phyloP scores from a whole-genome alignment of 1,140 invertebrate genomes.

The Cyrtorhinus lividipennis region DNA sequence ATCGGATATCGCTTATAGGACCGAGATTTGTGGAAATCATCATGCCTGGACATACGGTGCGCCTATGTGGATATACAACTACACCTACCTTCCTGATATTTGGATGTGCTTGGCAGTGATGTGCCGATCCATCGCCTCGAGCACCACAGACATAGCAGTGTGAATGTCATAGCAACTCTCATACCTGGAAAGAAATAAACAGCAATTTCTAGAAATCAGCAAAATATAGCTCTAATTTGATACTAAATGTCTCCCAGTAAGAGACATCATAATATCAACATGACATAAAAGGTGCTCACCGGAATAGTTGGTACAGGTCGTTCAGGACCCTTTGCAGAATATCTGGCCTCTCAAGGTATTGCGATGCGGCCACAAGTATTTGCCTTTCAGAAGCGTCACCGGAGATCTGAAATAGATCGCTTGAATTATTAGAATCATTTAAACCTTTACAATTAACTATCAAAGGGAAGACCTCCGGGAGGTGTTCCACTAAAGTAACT shows the following conservation, averaged over 20 bases:
- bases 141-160: constrained; percentile 56
- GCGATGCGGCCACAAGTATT: constrained; percentile 63
- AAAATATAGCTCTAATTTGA: too few species aligned
- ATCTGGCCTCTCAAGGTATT: constrained; percentile 63
- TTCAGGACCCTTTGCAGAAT: constrained; percentile 74
- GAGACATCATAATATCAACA: too few species aligned
- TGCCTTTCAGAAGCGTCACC: constrained; percentile 86
- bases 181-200: constrained; percentile 30
- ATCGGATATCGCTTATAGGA: too few species aligned
- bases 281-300: too few species aligned
- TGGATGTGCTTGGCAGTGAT: constrained; percentile 72
- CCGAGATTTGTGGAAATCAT: too few species aligned
- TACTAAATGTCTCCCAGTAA: too few species aligned
- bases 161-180: constrained; percentile 55
- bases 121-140: constrained; percentile 76
- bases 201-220: background rate
- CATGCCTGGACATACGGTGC: too few species aligned
- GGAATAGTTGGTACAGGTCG: constrained; percentile 80
- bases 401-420: constrained; percentile 44
- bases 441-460: too few species aligned
- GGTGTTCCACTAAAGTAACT: background rate
- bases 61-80: too few species aligned
- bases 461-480: background rate
- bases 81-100: constrained; percentile 60
- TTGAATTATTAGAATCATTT: background rate